These are phyloP conservation scores for Iphiclides podalirius DNA, from an alignment of 2,888 invertebrate genomes.

Conservation along the genomic window DNA sequence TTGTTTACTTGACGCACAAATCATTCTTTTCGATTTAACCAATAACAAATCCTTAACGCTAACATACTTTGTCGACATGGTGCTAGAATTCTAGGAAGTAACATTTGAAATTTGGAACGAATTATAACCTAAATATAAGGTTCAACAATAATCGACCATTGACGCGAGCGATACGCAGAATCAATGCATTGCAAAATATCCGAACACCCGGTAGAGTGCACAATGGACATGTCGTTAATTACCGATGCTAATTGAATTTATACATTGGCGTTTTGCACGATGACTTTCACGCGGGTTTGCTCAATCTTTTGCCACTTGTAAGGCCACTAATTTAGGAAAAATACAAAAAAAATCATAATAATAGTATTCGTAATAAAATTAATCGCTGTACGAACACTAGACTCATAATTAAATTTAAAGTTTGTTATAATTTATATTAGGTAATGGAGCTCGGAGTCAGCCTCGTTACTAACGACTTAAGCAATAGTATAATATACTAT, in stretches of 20 bases:
- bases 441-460: no score
- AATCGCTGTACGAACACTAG: no score
- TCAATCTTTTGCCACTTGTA: not conserved
- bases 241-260: slow-evolving; percentile 12
- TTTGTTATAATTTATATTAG: no score
- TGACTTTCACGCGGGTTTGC: not conserved
- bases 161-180: no score
- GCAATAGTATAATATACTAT: no score
- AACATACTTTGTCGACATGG: not conserved
- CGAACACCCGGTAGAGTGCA: slow-evolving; percentile 7
- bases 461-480: not conserved
- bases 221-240: slow-evolving; percentile 7
- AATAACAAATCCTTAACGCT: not conserved
- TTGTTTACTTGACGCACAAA: no score
- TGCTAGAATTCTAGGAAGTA: not conserved
- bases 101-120: no score
- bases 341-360: no score
- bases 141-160: no score
- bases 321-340: not conserved
- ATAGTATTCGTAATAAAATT: no score
- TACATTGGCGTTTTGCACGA: not conserved
- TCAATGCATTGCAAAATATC: slow-evolving; percentile 10
- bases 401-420: not conserved
- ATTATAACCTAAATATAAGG: no score
- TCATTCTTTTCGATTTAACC: no score